These are phyloP conservation scores for Nemapogon koenigi DNA, from an alignment of 2,888 invertebrate species.

Conservation along the genomic window DNA sequence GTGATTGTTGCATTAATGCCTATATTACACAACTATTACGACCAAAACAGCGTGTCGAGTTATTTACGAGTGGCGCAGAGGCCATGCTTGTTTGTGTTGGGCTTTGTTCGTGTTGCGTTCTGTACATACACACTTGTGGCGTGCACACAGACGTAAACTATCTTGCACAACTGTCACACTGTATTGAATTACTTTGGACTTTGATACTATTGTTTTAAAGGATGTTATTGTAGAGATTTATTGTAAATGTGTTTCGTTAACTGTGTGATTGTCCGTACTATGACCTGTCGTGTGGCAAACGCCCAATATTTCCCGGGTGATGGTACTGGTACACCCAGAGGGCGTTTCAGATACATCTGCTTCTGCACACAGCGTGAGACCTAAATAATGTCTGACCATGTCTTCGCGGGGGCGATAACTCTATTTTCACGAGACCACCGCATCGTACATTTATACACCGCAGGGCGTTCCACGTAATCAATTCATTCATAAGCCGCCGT, in stretches of 20 bases:
- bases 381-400: slow-evolving; percentile 8
- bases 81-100: slow-evolving; percentile 38
- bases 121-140: slow-evolving; percentile 45
- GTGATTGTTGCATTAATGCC: background rate
- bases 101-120: slow-evolving; percentile 32
- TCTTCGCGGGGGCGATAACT: slow-evolving; percentile 35
- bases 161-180: no score
- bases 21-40: slow-evolving; percentile 21
- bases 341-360: background rate
- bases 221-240: no score
- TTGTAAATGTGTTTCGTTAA: no score
- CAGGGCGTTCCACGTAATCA: slow-evolving; percentile 19
- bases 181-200: no score
- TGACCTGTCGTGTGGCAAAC: slow-evolving; percentile 10
- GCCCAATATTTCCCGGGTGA: slow-evolving; percentile 9
- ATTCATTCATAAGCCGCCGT: slow-evolving; percentile 31
- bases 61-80: slow-evolving; percentile 48
- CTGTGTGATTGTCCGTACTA: slow-evolving; percentile 28
- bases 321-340: background rate
- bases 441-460: slow-evolving; percentile 35
- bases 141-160: no score
- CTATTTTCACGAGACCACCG: slow-evolving; percentile 53
- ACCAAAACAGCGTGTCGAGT: slow-evolving; percentile 25
- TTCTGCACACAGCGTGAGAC: no score
- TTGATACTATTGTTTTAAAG: no score